A percentile compares a stretch with the other conserved stretches of the same genome.
Evolutionary conservation across 2,797 vertebrate species (phyloP).

Genomic region (Micrastur ruficollis): DNA sequence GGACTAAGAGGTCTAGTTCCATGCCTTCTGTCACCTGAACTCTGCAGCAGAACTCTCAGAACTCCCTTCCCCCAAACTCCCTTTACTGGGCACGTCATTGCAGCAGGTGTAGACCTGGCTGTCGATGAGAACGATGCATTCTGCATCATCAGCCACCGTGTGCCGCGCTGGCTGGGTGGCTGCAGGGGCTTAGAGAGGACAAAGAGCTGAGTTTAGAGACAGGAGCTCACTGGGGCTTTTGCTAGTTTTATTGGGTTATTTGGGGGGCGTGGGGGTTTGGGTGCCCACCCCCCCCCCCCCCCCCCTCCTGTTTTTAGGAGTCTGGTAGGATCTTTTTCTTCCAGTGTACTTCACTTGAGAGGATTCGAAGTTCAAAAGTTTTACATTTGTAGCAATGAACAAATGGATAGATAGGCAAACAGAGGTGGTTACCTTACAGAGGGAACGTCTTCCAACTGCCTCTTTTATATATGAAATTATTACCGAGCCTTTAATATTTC

Average conservation of each 20-base stretch:
- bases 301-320: not conserved
- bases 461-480: not conserved
- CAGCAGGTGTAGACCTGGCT: not conserved
- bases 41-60: no score
- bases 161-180: accelerated
- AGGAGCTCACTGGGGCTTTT: not conserved
- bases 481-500: conserved; percentile 31
- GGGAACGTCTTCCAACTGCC: not conserved
- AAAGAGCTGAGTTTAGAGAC: not conserved
- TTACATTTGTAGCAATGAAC: not conserved
- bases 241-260: not conserved
- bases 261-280: accelerated
- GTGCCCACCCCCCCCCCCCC: not conserved
- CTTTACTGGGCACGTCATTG: not conserved
- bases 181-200: not conserved
- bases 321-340: not conserved
- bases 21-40: not conserved
- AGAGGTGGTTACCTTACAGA: not conserved
- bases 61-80: not conserved
- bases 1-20: not conserved
- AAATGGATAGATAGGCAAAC: not conserved
- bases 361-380: not conserved
- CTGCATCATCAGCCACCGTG: accelerated
- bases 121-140: no score
- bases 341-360: not conserved